Percentiles rank a stretch among this genome's conserved stretches.
These are phyloP conservation scores for Dioctria linearis DNA, from an alignment of 2,888 invertebrate species.

Conservation along the genomic window DNA sequence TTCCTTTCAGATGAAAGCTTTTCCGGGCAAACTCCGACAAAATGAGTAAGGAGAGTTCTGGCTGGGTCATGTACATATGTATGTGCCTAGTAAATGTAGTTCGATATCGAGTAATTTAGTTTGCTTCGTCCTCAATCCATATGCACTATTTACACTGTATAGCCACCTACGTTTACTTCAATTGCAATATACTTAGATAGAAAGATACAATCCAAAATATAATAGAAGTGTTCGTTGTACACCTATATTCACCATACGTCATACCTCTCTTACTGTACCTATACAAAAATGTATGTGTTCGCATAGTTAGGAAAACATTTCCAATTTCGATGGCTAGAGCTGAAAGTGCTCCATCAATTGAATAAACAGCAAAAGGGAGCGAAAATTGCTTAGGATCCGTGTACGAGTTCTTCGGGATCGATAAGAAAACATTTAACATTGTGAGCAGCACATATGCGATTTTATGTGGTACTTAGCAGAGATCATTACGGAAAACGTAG, in stretches of 20 bases:
- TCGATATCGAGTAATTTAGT: no score
- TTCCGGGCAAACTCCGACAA: not conserved
- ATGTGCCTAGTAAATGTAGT: no score
- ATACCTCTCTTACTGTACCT: not conserved
- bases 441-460: slow-evolving; percentile 19
- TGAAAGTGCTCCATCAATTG: slow-evolving; percentile 28
- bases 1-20: no score
- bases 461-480: slow-evolving; percentile 27
- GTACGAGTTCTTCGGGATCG: not conserved
- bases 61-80: no score
- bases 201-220: not conserved
- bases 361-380: slow-evolving; percentile 16
- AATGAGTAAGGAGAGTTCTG: no score
- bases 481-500: slow-evolving; percentile 16
- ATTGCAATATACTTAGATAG: no score
- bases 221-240: not conserved
- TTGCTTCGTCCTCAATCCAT: no score
- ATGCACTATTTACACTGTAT: no score
- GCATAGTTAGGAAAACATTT: not conserved
- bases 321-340: slow-evolving; percentile 18
- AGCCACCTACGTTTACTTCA: no score
- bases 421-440: slow-evolving; percentile 35
- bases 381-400: slow-evolving; percentile 22
- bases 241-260: not conserved
- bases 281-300: no score